phyloP scores from a whole-genome alignment of 2,888 invertebrate species.

The Pseudococcus longispinus region DNA sequence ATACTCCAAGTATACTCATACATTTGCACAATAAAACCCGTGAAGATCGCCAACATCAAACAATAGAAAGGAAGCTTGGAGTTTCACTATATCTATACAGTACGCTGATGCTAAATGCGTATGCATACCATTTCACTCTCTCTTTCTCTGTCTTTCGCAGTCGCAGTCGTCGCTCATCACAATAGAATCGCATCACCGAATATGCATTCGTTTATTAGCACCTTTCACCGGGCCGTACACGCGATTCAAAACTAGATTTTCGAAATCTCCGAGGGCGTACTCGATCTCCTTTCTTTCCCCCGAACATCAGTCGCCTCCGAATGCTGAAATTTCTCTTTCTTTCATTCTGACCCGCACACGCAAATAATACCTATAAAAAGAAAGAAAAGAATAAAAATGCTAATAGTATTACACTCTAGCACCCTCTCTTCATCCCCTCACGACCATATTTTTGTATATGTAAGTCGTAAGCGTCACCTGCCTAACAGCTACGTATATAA shows the following conservation, averaged over 20 bases:
- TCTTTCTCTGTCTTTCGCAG: background rate
- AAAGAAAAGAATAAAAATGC: background rate
- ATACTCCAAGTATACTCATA: background rate
- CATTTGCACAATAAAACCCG: background rate
- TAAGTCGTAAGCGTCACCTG: background rate
- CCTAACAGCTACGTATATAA: too few species aligned
- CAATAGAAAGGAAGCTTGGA: slow-evolving; percentile 6
- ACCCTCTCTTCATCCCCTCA: background rate
- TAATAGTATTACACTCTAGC: background rate
- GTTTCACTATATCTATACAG: background rate
- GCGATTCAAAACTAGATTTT: slow-evolving; percentile 3
- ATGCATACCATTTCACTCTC: background rate
- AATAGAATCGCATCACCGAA: background rate
- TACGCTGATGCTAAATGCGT: background rate
- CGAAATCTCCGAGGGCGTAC: slow-evolving; percentile 10
- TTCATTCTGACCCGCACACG: background rate
- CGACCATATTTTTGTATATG: too few species aligned
- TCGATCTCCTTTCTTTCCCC: background rate
- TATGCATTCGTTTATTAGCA: slow-evolving; percentile 1
- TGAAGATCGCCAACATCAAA: background rate
- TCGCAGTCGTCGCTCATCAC: background rate
- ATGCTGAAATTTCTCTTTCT: background rate
- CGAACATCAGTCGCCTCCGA: background rate
- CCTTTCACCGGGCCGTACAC: background rate
- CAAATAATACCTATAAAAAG: too few species aligned